Percentiles rank a stretch among this genome's conserved stretches.
These are phyloP conservation scores for Propithecus deckenii DNA, from an alignment of 2,797 vertebrate species.

Conservation along the genomic window DNA sequence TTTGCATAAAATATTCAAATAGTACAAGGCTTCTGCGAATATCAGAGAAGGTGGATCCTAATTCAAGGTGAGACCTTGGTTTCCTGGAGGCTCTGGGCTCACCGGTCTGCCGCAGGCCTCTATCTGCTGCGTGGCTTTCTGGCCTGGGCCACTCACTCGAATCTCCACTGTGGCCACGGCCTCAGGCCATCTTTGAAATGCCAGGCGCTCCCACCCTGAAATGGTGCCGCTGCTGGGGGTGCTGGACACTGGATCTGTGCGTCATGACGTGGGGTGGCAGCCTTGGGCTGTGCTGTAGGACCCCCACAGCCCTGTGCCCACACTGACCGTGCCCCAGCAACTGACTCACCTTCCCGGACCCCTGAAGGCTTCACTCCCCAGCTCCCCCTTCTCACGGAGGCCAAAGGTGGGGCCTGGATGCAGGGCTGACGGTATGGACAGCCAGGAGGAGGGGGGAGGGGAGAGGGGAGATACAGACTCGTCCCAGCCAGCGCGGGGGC, in stretches of 20 bases:
- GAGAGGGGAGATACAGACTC: too few relatives aligned
- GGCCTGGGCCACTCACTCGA: neutral
- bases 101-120: neutral
- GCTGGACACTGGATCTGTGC: neutral
- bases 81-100: neutral
- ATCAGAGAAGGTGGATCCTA: neutral
- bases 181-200: neutral
- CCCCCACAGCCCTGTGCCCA: neutral
- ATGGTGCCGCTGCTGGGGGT: accelerated
- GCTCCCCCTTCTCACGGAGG: accelerated
- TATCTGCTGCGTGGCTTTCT: neutral
- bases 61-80: accelerated
- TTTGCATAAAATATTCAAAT: neutral
- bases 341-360: neutral
- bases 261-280: accelerated
- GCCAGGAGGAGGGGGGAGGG: neutral
- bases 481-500: neutral
- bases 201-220: neutral
- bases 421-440: neutral
- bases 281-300: neutral
- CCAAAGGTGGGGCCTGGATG: neutral
- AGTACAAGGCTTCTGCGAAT: neutral
- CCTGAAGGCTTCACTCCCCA: accelerated
- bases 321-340: accelerated
- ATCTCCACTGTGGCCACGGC: neutral